Evolutionary conservation across 2,888 invertebrate species (phyloP).

Genomic region (Drosophila barbarae): DNA sequence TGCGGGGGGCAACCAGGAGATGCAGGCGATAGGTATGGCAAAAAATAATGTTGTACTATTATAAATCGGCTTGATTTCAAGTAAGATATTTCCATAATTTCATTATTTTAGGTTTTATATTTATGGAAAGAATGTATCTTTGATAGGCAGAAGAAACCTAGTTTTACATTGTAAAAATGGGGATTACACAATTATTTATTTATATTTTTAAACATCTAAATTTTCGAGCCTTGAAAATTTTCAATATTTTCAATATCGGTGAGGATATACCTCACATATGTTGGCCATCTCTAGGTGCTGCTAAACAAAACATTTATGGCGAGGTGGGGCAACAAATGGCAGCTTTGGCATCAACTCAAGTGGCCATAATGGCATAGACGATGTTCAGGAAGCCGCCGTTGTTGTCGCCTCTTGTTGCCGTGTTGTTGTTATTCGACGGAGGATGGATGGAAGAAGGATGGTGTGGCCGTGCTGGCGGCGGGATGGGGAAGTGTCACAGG

Average conservation of each 20-base stretch:
- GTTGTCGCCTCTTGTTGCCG: conserved; percentile 34
- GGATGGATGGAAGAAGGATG: conserved; percentile 30
- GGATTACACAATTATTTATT: no score
- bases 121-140: neutral
- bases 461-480: conserved; percentile 3
- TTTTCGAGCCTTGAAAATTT: no score
- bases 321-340: conserved; percentile 53
- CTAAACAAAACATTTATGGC: conserved; percentile 63
- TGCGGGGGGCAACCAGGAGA: conserved; percentile 5
- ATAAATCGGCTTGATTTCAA: neutral
- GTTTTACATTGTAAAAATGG: neutral
- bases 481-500: conserved; percentile 65
- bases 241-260: neutral
- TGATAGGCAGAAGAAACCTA: neutral
- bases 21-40: neutral
- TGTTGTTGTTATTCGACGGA: conserved; percentile 3
- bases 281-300: neutral
- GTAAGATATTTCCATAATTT: neutral
- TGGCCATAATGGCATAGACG: conserved; percentile 71
- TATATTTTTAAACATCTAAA: no score
- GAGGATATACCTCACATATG: neutral
- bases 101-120: neutral
- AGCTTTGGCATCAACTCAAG: conserved; percentile 67
- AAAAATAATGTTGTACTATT: neutral
- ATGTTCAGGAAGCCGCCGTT: conserved; percentile 63